A percentile compares a stretch with the other conserved stretches of the same genome.
phyloP scores from a whole-genome alignment of 2,888 invertebrate genomes.

The Siphlonurus alternatus region DNA sequence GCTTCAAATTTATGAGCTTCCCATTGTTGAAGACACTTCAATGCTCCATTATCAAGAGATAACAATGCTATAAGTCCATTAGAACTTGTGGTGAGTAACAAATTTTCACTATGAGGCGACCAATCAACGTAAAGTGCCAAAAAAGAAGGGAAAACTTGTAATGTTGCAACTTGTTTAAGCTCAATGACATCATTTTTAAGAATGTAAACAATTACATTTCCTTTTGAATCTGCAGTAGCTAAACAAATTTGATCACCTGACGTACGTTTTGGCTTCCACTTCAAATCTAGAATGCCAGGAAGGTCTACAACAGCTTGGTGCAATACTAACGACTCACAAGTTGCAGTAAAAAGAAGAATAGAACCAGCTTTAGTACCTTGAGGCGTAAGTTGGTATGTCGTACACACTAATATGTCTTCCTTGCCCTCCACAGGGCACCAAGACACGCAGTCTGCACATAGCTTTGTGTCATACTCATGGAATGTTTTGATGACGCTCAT shows the following conservation, averaged over 20 bases:
- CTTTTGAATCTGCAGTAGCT: not conserved
- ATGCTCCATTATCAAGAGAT: not conserved
- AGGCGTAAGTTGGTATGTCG: not conserved
- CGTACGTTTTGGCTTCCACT: not conserved
- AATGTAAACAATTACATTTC: not conserved
- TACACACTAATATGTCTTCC: not conserved
- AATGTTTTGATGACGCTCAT: too few relatives aligned
- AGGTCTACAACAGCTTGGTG: not conserved
- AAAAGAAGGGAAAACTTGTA: not conserved
- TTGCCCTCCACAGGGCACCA: not conserved
- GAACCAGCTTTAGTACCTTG: not conserved
- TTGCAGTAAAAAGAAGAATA: not conserved
- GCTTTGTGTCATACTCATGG: not conserved
- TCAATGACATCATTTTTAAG: not conserved
- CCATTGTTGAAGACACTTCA: not conserved
- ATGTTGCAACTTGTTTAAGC: not conserved
- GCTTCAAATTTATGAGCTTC: not conserved
- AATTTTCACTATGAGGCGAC: not conserved
- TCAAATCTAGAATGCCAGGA: not conserved
- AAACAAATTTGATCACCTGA: not conserved
- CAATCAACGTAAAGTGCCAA: not conserved
- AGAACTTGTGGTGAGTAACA: not conserved
- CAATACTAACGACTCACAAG: not conserved
- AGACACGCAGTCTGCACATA: not conserved
- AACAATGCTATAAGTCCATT: not conserved